Conservation (phyloP, 2,797 vertebrate genomes). For the Gallinago nigripennis region DNA sequence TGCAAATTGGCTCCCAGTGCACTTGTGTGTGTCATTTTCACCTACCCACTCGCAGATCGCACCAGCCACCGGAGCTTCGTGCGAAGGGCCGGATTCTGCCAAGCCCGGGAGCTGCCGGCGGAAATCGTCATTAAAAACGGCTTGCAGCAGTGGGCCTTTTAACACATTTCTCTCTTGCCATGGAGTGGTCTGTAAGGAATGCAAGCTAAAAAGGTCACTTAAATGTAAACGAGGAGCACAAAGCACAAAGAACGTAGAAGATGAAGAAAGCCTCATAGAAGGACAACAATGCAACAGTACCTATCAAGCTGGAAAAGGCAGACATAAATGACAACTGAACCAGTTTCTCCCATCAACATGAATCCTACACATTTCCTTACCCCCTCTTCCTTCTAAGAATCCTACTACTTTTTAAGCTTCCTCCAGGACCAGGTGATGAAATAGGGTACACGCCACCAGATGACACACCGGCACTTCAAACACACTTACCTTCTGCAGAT, state of each 20-base stretch:
- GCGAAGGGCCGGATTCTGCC: not conserved
- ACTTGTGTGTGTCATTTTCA: conserved; percentile 39
- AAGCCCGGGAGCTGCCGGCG: not conserved
- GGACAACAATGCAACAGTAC: rapidly evolving
- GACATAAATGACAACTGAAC: not conserved
- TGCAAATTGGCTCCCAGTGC: conserved; percentile 52
- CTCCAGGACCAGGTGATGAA: not conserved
- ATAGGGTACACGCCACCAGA: rapidly evolving
- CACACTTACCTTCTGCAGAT: not conserved
- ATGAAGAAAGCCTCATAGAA: not conserved
- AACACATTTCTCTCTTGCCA: not conserved
- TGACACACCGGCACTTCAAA: no score
- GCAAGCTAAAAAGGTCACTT: not conserved
- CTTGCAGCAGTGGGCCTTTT: not conserved
- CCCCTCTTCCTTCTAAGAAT: not conserved
- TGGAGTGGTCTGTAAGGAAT: not conserved
- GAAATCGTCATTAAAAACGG: not conserved
- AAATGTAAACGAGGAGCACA: not conserved
- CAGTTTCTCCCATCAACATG: not conserved
- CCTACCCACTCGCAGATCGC: conserved; percentile 17
- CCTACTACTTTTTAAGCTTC: not conserved
- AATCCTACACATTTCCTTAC: not conserved
- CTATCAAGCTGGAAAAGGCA: not conserved
- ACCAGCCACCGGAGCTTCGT: not conserved
- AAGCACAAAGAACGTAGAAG: not conserved